Evolutionary conservation across 2,888 invertebrate genomes (phyloP), one percentile per base, ranked within the genome.

Genomic region (Beris morrisii): DNA sequence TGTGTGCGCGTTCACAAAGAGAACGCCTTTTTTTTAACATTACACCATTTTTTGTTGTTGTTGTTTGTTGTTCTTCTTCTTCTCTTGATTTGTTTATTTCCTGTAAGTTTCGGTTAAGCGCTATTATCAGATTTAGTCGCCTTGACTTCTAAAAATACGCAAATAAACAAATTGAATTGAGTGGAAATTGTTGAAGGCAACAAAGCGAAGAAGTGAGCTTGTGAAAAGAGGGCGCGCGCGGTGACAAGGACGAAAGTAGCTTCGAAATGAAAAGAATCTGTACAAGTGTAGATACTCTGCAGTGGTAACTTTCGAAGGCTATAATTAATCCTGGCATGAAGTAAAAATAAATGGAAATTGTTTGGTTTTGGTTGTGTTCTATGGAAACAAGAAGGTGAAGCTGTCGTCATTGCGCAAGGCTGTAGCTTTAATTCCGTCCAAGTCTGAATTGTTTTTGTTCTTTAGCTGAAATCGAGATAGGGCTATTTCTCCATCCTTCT

Each of bases 101-200:
- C 50, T 56, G 56, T 44, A 44, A 43, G 44, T 56, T 22, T 56
- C 43, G 56, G 56, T 44, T 56, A 56, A 44, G 44, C 22, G 22
- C n/a, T 56, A 56, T 56, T 56, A 44, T 56, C 56, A 28, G 56
- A 56, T 56, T 44, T 44, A 43, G 44, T 56, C 44, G 56, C 56
- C 56, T 44, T 56, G 56, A 56, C 56, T 56, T 56, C 56, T 56
- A 56, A 56, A 56, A 56, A 56, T 56, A 56, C 13, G 44, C 44
- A 43, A 56, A 43, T 30, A 43, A 11, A 55, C 54, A 31, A 43
- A 44, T 22, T 56, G 56, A 44, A 56, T 22, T 56, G 56, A 28
- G 44, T 44, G 43, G 22, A 56, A 56, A 44, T 55, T 55, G 55
- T 31, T 55, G 32, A 32, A 55, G 55, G 31, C 55, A 38, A 22